These are phyloP conservation scores for Chrysogorgia sp. DNA, from an alignment of 92 coral and sea anemone species.

Conservation along the genomic window DNA sequence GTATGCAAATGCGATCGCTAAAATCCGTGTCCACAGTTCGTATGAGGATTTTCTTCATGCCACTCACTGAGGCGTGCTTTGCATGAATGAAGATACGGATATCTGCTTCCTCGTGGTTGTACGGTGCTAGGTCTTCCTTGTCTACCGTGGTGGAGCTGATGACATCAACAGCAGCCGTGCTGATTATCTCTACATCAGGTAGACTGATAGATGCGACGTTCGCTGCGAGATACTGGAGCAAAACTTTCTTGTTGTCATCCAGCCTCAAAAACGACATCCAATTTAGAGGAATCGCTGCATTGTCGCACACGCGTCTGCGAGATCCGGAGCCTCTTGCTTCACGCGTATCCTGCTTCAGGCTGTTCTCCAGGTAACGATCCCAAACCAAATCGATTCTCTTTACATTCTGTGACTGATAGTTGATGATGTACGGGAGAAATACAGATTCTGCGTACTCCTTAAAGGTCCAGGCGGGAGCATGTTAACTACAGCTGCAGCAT, in stretches of 20 bases:
- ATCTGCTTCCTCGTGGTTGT: slow-evolving; percentile 50
- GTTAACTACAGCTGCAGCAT: too few relatives aligned
- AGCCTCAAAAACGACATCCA: slow-evolving; percentile 47
- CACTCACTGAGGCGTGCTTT: slow-evolving; percentile 45
- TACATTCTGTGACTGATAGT: too few relatives aligned
- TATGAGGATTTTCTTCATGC: slow-evolving; percentile 34
- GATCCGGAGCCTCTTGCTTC: too few relatives aligned
- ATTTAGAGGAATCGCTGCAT: too few relatives aligned
- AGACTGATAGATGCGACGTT: slow-evolving; percentile 25
- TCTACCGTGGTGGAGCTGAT: slow-evolving; percentile 32
- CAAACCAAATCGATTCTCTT: too few relatives aligned
- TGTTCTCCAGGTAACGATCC: too few relatives aligned
- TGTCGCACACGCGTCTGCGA: too few relatives aligned
- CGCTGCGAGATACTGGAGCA: slow-evolving; percentile 44
- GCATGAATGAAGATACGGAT: slow-evolving; percentile 60
- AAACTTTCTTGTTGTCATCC: slow-evolving; percentile 62
- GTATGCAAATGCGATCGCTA: slow-evolving; percentile 26
- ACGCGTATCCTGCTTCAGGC: too few relatives aligned
- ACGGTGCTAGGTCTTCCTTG: slow-evolving; percentile 42
- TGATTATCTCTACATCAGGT: slow-evolving; percentile 41
- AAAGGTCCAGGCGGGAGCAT: too few relatives aligned
- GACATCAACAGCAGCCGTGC: slow-evolving; percentile 41
- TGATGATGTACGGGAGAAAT: too few relatives aligned
- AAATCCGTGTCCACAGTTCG: slow-evolving; percentile 58
- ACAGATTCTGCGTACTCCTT: too few relatives aligned